Percentiles rank a stretch among this genome's conserved stretches.
These are phyloP conservation scores for Calephelis nemesis DNA, from an alignment of 1,140 invertebrate species.

Conservation along the genomic window DNA sequence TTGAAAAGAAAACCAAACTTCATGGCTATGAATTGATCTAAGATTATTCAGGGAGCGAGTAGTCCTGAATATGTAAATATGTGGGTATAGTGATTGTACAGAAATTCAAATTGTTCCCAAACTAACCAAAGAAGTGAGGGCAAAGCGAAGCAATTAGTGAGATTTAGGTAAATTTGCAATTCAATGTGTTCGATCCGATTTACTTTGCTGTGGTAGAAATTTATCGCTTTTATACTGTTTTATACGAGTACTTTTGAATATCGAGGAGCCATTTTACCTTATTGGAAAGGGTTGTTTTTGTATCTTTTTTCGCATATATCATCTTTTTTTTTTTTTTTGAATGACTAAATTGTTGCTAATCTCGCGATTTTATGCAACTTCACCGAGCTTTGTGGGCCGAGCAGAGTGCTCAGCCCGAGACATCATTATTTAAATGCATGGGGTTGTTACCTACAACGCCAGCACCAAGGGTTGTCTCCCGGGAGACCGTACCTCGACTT, in stretches of 20 bases:
- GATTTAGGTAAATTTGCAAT: conserved; percentile 45
- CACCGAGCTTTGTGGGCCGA: too few relatives aligned
- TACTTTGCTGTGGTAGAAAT: conserved; percentile 28
- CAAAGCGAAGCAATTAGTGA: conserved; percentile 41
- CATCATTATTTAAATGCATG: too few relatives aligned
- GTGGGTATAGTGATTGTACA: conserved; percentile 31
- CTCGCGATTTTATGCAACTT: too few relatives aligned
- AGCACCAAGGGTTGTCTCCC: too few relatives aligned
- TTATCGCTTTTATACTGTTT: conserved; percentile 31
- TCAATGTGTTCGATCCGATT: conserved; percentile 40
- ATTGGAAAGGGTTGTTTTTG: too few relatives aligned
- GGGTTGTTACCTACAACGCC: too few relatives aligned
- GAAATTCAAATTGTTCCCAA: conserved; percentile 41
- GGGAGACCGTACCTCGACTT: too few relatives aligned
- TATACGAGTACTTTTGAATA: conserved; percentile 13
- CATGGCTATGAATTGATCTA: not conserved
- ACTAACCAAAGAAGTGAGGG: conserved; percentile 35
- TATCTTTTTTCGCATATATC: too few relatives aligned
- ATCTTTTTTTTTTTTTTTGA: too few relatives aligned
- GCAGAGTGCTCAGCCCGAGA: too few relatives aligned
- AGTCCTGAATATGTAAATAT: conserved; percentile 17
- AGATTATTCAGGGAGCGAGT: conserved; percentile 11
- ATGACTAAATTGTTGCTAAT: too few relatives aligned
- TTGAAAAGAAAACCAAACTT: not conserved
- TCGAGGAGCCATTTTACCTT: not conserved